Percentiles rank a stretch among this genome's conserved stretches.
Conservation (phyloP, 2,888 invertebrate species). For the Cosmia pyralina region DNA sequence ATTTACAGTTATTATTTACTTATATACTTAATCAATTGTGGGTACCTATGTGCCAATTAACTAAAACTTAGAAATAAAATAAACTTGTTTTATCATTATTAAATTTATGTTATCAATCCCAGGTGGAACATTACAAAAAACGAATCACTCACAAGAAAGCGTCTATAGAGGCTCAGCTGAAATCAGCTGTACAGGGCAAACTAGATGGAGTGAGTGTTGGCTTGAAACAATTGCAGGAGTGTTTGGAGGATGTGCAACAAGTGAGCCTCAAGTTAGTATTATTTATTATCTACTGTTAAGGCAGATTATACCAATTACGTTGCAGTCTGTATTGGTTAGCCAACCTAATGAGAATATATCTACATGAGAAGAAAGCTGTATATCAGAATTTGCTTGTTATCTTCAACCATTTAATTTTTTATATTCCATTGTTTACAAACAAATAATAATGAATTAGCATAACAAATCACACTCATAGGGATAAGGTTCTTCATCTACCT, state of each 20-base stretch:
- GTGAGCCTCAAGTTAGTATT: conserved; percentile 88
- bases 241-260: conserved; percentile 95
- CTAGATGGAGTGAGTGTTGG: conserved; percentile 98
- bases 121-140: conserved; percentile 94
- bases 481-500: background rate
- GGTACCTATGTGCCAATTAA: background rate
- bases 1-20: background rate
- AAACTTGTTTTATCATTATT: background rate
- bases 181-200: conserved; percentile 99
- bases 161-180: conserved; percentile 97
- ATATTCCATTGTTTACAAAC: background rate
- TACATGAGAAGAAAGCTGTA: background rate
- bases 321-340: background rate
- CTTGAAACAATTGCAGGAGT: conserved; percentile 96
- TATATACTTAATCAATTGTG: background rate
- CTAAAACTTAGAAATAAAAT: background rate
- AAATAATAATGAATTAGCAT: background rate
- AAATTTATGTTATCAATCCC: conserved; percentile 15
- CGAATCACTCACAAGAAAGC: conserved; percentile 94
- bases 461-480: background rate
- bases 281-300: background rate
- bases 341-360: background rate
- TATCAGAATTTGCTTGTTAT: background rate
- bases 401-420: background rate
- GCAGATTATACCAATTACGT: background rate